phyloP scores from a whole-genome alignment of 2,113 vertebrate genomes.

The Rafetus swinhoei region DNA sequence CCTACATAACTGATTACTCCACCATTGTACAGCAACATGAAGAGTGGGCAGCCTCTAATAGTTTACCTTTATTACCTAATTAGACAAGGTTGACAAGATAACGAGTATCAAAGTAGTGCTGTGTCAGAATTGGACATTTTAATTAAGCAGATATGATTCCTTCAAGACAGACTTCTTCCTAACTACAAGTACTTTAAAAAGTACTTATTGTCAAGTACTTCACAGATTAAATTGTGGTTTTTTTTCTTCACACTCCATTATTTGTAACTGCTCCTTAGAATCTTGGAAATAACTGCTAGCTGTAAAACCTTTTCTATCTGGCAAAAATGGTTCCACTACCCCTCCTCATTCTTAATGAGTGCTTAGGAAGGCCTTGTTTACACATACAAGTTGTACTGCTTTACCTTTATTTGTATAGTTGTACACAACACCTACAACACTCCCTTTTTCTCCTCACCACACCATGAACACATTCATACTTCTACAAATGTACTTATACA shows the following conservation, averaged over 20 bases:
- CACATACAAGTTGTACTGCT: not conserved
- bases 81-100: not conserved
- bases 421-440: not conserved
- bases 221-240: fast-evolving
- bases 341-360: not conserved
- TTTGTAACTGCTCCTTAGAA: not conserved
- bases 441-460: not conserved
- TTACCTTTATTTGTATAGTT: not conserved
- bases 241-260: not conserved
- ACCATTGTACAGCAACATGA: conserved; percentile 2
- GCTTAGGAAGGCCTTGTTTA: not conserved
- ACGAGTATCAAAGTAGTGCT: not conserved
- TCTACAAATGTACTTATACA: not conserved
- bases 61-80: not conserved
- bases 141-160: not conserved
- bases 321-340: not conserved
- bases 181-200: not conserved
- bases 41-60: conserved; percentile 10
- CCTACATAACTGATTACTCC: not conserved
- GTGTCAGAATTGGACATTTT: not conserved
- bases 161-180: not conserved
- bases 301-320: not conserved
- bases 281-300: not conserved
- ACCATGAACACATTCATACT: not conserved
- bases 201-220: not conserved